A percentile compares a stretch with the other conserved stretches of the same genome.
Evolutionary conservation across 2,113 vertebrate species (phyloP).

Genomic region (Mobula birostris): DNA sequence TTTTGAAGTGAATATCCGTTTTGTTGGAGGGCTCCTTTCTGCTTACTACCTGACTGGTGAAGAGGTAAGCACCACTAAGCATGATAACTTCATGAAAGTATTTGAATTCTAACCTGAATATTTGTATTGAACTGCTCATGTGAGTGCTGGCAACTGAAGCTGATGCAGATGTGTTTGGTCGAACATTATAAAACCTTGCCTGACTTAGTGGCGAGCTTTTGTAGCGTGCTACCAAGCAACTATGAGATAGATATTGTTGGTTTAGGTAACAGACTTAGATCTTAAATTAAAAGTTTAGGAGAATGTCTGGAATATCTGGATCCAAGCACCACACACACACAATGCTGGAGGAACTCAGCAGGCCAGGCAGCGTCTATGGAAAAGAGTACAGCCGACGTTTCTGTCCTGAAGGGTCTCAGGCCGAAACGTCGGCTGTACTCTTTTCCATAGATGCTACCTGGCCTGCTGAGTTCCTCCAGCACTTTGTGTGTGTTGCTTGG

Average conservation of each 20-base stretch:
- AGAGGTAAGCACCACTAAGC: constrained; percentile 70
- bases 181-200: background rate
- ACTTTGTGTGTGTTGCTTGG: too few relatives aligned
- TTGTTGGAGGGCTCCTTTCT: constrained; percentile 90
- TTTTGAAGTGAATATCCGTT: constrained; percentile 97
- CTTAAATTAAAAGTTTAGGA: background rate
- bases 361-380: too few relatives aligned
- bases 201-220: too few relatives aligned
- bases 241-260: background rate
- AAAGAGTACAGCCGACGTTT: too few relatives aligned
- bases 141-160: background rate
- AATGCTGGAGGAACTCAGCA: too few relatives aligned
- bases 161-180: background rate
- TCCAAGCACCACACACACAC: too few relatives aligned
- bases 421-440: too few relatives aligned
- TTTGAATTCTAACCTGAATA: background rate
- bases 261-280: background rate
- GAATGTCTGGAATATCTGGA: background rate
- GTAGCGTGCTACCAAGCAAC: too few relatives aligned
- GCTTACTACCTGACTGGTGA: constrained; percentile 96
- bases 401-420: too few relatives aligned
- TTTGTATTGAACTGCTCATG: background rate
- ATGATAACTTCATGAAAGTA: background rate
- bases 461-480: too few relatives aligned
- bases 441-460: too few relatives aligned